These are phyloP conservation scores for Rutpela maculata DNA, from an alignment of 2,888 invertebrate genomes.

Conservation along the genomic window DNA sequence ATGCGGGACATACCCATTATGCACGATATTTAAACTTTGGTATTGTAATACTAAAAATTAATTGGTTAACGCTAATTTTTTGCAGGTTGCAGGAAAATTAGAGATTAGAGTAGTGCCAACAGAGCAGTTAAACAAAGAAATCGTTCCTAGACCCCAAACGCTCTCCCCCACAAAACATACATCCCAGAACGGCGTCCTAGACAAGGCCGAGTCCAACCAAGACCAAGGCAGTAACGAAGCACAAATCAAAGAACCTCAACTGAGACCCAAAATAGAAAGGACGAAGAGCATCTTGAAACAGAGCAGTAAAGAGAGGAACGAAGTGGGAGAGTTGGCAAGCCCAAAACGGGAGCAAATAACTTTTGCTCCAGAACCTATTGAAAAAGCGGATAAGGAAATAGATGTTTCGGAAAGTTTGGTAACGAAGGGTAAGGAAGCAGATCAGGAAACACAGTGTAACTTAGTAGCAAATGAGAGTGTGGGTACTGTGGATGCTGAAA, in stretches of 20 bases:
- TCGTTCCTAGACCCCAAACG: slow-evolving; percentile 50
- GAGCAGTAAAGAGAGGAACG: slow-evolving; percentile 69
- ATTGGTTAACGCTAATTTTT: slow-evolving; percentile 16
- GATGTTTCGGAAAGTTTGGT: slow-evolving; percentile 22
- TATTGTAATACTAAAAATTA: too few relatives aligned
- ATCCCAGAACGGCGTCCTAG: slow-evolving; percentile 49
- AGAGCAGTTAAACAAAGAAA: slow-evolving; percentile 58
- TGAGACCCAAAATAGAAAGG: slow-evolving; percentile 66
- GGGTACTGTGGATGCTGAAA: slow-evolving; percentile 41
- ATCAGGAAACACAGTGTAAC: slow-evolving; percentile 48
- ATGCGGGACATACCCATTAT: too few relatives aligned
- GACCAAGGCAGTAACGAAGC: slow-evolving; percentile 33
- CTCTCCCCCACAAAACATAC: slow-evolving; percentile 47
- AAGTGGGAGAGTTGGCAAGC: slow-evolving; percentile 63
- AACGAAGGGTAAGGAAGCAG: slow-evolving; percentile 32
- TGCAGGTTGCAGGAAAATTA: slow-evolving; percentile 83
- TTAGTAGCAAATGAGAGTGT: slow-evolving; percentile 20
- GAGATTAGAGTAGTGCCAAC: slow-evolving; percentile 86
- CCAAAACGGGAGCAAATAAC: slow-evolving; percentile 70
- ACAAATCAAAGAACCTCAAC: slow-evolving; percentile 51
- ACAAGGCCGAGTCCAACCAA: slow-evolving; percentile 31
- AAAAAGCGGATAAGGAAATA: slow-evolving; percentile 27
- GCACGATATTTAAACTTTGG: too few relatives aligned
- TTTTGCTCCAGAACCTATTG: slow-evolving; percentile 62
- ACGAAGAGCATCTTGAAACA: slow-evolving; percentile 72